phyloP scores from a whole-genome alignment of 2,888 invertebrate genomes.

The Entomobrya proxima region DNA sequence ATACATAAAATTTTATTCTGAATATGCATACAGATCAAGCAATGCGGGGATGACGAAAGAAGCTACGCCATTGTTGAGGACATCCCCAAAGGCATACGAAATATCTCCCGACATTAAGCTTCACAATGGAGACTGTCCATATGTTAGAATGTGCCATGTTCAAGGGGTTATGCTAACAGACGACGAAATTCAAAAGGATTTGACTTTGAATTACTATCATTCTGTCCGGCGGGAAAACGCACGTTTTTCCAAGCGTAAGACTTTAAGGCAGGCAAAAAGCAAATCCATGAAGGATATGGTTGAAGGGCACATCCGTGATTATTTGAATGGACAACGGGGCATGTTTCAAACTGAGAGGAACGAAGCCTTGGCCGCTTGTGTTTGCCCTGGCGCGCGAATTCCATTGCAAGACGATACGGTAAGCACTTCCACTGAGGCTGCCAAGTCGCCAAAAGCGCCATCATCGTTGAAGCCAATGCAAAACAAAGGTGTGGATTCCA shows the following conservation, averaged over 20 bases:
- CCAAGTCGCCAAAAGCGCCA: not conserved
- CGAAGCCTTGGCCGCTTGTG: not conserved
- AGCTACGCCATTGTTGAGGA: not conserved
- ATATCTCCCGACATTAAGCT: not conserved
- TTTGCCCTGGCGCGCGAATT: not conserved
- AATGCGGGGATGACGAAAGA: not conserved
- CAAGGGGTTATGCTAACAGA: not conserved
- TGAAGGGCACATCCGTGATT: not conserved
- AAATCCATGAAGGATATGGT: not conserved
- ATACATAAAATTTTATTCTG: too few relatives aligned
- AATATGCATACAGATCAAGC: too few relatives aligned
- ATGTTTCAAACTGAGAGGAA: too few relatives aligned
- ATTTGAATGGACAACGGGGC: not conserved
- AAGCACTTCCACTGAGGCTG: not conserved
- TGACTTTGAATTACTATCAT: not conserved
- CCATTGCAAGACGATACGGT: not conserved
- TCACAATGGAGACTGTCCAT: not conserved
- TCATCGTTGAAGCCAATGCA: too few relatives aligned
- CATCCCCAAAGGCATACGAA: not conserved
- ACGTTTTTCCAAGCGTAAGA: not conserved
- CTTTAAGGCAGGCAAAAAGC: not conserved
- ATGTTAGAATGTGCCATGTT: not conserved
- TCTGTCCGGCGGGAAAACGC: not conserved
- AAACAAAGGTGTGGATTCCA: too few relatives aligned
- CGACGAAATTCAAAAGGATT: not conserved